phyloP scores from a whole-genome alignment of 2,888 invertebrate species.

The Hirtodrosophila histrioides region DNA sequence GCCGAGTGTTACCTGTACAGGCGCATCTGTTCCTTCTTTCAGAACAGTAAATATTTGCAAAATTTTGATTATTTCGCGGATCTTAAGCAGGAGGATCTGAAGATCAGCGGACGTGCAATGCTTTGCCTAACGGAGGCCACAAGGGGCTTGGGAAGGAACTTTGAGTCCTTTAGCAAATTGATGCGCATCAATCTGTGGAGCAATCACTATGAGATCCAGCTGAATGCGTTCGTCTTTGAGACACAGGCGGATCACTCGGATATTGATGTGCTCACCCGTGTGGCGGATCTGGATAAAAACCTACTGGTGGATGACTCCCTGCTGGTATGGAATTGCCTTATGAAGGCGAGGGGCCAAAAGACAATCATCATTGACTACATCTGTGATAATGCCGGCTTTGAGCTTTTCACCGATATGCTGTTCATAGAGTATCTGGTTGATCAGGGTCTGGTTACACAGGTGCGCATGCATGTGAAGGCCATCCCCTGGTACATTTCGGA shows the following conservation, averaged over 20 bases:
- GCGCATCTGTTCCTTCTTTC: slow-evolving; percentile 88
- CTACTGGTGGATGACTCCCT: slow-evolving; percentile 88
- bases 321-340: slow-evolving; percentile 85
- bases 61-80: slow-evolving; percentile 91
- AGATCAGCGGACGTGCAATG: slow-evolving; percentile 64
- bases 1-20: slow-evolving; percentile 96
- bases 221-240: slow-evolving; percentile 38
- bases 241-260: not conserved
- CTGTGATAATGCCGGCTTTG: slow-evolving; percentile 97
- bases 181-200: slow-evolving; percentile 94
- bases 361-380: slow-evolving; percentile 89
- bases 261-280: slow-evolving; percentile 53
- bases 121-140: slow-evolving; percentile 49
- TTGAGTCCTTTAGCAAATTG: slow-evolving; percentile 46
- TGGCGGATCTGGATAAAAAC: slow-evolving; percentile 86
- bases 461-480: slow-evolving; percentile 93
- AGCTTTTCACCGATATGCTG: slow-evolving; percentile 94
- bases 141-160: slow-evolving; percentile 27
- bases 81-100: slow-evolving; percentile 89
- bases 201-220: slow-evolving; percentile 87
- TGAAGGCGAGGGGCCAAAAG: slow-evolving; percentile 40
- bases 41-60: slow-evolving; percentile 86
- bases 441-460: slow-evolving; percentile 86
- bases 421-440: slow-evolving; percentile 92
- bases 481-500: slow-evolving; percentile 99